These are phyloP conservation scores for Drosophila phalerata DNA, from an alignment of 2,888 invertebrate genomes.

Conservation along the genomic window DNA sequence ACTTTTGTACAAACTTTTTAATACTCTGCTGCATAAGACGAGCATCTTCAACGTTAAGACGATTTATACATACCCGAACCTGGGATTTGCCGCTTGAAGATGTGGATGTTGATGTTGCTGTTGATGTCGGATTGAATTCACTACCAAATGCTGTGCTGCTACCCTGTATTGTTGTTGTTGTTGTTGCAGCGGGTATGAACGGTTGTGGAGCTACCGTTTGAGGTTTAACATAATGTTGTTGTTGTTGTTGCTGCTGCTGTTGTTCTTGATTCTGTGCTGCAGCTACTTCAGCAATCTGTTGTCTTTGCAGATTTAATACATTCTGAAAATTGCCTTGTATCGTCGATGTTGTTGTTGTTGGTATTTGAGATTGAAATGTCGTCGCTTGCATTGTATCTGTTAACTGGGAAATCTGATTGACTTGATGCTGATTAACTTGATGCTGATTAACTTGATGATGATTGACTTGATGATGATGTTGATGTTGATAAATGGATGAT, in stretches of 20 bases:
- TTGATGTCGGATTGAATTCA: conserved; percentile 64
- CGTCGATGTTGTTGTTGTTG: conserved; percentile 49
- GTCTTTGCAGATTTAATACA: conserved; percentile 74
- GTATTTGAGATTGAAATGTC: conserved; percentile 32
- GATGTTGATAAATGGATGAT: conserved; percentile 51
- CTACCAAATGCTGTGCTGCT: conserved; percentile 44
- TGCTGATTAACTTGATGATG: conserved; percentile 30
- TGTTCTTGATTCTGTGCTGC: conserved; percentile 53
- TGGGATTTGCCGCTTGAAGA: conserved; percentile 81
- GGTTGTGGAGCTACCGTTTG: conserved; percentile 25
- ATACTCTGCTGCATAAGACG: conserved; percentile 89
- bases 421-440: conserved; percentile 34
- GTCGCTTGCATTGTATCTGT: conserved; percentile 27
- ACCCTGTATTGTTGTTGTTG: conserved; percentile 28
- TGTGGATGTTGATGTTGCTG: conserved; percentile 68
- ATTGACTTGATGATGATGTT: conserved; percentile 27
- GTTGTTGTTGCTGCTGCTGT: conserved; percentile 32
- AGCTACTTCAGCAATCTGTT: conserved; percentile 55
- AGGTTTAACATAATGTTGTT: conserved; percentile 10
- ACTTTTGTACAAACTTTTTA: conserved; percentile 88
- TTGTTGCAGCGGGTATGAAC: conserved; percentile 6
- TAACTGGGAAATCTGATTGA: conserved; percentile 9
- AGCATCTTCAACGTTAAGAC: conserved; percentile 86
- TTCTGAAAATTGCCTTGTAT: conserved; percentile 79
- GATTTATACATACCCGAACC: conserved; percentile 85